Evolutionary conservation across 2,113 vertebrate genomes (phyloP).

Genomic region (Pleuronectes platessa): DNA sequence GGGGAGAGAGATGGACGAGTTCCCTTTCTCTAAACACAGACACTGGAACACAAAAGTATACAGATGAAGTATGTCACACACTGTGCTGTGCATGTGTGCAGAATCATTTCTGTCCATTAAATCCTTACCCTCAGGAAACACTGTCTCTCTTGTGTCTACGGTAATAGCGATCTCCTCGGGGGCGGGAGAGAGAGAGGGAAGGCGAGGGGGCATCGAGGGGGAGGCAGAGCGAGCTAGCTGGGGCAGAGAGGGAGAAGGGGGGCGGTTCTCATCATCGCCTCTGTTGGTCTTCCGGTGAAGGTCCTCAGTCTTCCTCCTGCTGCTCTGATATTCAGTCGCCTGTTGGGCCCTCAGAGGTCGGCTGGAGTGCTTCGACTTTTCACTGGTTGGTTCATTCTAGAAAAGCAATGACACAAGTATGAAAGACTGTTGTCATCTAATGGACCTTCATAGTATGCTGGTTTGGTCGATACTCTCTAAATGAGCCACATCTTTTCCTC

Average conservation of each 20-base stretch:
- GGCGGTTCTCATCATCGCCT: slow-evolving; percentile 60
- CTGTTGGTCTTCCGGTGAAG: slow-evolving; percentile 53
- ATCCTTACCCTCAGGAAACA: slow-evolving; percentile 82
- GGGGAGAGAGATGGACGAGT: slow-evolving; percentile 71
- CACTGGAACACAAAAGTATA: slow-evolving; percentile 71
- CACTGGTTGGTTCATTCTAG: slow-evolving; percentile 68
- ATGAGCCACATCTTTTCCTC: neutral
- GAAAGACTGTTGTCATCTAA: neutral
- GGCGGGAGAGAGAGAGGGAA: slow-evolving; percentile 43
- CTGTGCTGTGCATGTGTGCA: neutral
- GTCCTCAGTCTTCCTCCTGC: slow-evolving; percentile 62
- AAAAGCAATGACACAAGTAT: neutral
- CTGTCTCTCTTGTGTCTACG: slow-evolving; percentile 77
- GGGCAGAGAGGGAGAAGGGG: slow-evolving; percentile 57
- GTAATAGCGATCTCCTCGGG: slow-evolving; percentile 75
- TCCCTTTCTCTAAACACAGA: slow-evolving; percentile 81
- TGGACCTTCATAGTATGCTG: neutral
- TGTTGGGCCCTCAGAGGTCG: slow-evolving; percentile 57
- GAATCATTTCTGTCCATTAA: neutral
- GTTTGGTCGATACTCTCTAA: neutral
- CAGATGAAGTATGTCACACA: neutral
- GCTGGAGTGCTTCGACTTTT: slow-evolving; percentile 66
- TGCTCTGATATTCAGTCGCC: slow-evolving; percentile 61
- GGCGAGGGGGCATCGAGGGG: slow-evolving; percentile 35
- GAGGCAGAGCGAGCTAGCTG: slow-evolving; percentile 51